Base-by-base conservation (phyloP, 2,888 invertebrate species). In the Epsilonema sp. region DNA sequence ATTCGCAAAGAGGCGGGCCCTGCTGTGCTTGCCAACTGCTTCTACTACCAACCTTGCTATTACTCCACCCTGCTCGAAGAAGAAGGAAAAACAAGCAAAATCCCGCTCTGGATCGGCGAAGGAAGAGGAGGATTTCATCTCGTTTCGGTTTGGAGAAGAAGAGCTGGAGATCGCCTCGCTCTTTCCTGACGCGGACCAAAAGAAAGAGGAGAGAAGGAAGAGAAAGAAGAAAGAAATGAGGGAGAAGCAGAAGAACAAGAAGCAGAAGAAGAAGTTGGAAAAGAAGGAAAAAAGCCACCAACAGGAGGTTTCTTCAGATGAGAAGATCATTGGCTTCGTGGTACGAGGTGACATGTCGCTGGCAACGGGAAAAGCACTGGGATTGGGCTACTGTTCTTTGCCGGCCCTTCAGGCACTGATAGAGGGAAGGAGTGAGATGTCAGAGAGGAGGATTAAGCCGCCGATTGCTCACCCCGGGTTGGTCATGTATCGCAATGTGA, bases 311-410 rank as follows among this genome's bases (percentile, higher is more conserved):
- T 47, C 75, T 11, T 75, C 77, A 59, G 72, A 74, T 5, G 73
- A 81, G 55, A 73, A 78, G 62, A 72, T 80, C 1, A 75, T 82
- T 58, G 86, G 86, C 23, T 85, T 77, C 64, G 65, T 83, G 3
- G 73, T 73, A 2, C 71, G 74, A 50, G 81, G 79, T 23, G 76
- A 74, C 47, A 84, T 78, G 60, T 78, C 78, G 55, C 78, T 78
- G 54, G 73, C 75, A 1, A 75, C 76, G 60, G 79, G 79, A 0
- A 71, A 69, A 47, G 76, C 77, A 40, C 72, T 75, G 55, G 84
- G 78, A 5, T 66, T 80, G 11, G 86, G 82, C 26, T 85, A 36
- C 19, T 51, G 51, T 61, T 22, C 31, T 20, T 11, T 38, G 31
- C 23, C 26, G n/a, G 42, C 42, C 8, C 8, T 42, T 3, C 23